Conservation (phyloP, 1,140 invertebrate genomes). For the Drosophila tristis region DNA sequence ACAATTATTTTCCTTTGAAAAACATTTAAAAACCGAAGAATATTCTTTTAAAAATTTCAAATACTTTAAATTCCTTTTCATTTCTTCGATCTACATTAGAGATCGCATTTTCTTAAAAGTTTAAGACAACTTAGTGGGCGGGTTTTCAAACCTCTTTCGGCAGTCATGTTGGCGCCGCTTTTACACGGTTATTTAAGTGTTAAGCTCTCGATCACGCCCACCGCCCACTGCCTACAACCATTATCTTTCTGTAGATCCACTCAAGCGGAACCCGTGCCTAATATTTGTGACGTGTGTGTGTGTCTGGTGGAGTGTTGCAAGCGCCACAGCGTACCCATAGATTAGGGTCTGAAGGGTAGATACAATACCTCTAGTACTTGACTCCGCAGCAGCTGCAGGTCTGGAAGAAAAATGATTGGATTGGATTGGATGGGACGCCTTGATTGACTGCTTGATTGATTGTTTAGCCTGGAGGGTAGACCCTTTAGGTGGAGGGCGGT, state of each 20-base stretch:
- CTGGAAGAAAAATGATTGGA: conserved; percentile 14
- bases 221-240: conserved; percentile 21
- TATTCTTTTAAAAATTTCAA: no score
- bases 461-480: neutral
- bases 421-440: neutral
- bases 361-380: conserved; percentile 2
- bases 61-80: no score
- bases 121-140: neutral
- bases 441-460: conserved; percentile 33
- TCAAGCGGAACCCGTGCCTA: conserved; percentile 26
- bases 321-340: conserved; percentile 12
- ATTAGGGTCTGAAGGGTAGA: conserved; percentile 27
- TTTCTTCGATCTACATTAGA: no score
- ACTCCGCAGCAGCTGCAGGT: neutral
- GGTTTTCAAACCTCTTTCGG: conserved; percentile 32
- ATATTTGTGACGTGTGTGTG: conserved; percentile 14
- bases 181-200: conserved; percentile 30
- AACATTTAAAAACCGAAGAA: no score
- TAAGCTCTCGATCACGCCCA: conserved; percentile 44
- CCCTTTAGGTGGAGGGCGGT: neutral
- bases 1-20: no score
- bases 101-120: neutral
- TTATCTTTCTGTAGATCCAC: conserved; percentile 16
- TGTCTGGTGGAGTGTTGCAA: conserved; percentile 25
- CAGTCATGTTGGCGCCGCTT: conserved; percentile 50